Percentiles rank a stretch among this genome's conserved stretches.
Evolutionary conservation across 2,888 invertebrate species (phyloP).

Genomic region (Agrochola circellaris): DNA sequence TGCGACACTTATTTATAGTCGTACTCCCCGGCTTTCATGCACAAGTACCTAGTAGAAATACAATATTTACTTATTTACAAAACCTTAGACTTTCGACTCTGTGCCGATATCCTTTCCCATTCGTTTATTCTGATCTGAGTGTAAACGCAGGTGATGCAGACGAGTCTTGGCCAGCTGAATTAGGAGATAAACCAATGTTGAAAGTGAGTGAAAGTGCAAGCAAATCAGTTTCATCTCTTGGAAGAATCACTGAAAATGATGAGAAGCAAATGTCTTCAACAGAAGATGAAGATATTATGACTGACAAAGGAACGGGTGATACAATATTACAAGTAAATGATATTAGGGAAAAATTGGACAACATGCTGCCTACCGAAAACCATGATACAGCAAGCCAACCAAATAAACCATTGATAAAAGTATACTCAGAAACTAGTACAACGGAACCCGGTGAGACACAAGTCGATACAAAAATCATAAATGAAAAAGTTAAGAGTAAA

Average conservation of each 20-base stretch:
- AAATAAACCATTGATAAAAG: not conserved
- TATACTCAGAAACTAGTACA: not conserved
- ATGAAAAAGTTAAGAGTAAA: not conserved
- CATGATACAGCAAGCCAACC: constrained; percentile 21
- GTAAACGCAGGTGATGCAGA: constrained; percentile 78
- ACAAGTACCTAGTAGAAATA: not conserved
- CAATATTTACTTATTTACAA: not conserved
- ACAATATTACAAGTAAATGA: constrained; percentile 14
- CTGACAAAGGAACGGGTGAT: not conserved
- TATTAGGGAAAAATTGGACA: not conserved
- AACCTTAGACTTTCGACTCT: not conserved
- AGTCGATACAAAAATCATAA: not conserved
- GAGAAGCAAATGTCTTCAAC: constrained; percentile 66
- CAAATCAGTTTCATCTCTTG: constrained; percentile 82
- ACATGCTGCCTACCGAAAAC: not conserved
- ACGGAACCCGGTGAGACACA: not conserved
- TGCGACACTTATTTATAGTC: not conserved
- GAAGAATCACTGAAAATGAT: constrained; percentile 79
- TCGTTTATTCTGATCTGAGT: constrained; percentile 5
- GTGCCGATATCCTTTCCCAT: not conserved
- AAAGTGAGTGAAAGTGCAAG: constrained; percentile 78
- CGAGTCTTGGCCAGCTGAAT: constrained; percentile 82
- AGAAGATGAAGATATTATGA: constrained; percentile 30
- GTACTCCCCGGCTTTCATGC: not conserved
- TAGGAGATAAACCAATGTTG: constrained; percentile 62